Conservation (phyloP, 2,888 invertebrate genomes). For the Mimachlamys varia region DNA sequence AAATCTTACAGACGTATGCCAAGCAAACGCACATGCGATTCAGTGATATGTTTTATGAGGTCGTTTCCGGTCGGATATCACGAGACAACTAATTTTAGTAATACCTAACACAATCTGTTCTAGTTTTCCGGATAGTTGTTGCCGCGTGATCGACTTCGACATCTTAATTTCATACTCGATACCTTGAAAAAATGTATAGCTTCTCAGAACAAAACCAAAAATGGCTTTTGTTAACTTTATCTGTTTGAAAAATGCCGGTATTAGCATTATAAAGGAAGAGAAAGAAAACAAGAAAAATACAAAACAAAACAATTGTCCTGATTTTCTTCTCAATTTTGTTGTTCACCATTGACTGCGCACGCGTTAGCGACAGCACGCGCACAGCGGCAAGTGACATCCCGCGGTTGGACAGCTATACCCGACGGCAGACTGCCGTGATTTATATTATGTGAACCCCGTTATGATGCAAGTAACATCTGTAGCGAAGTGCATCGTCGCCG, state of each 20-base stretch:
- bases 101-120: conserved; percentile 18
- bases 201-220: not conserved
- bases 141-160: not conserved
- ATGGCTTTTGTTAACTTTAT: not conserved
- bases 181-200: not conserved
- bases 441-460: not conserved
- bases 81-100: not conserved
- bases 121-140: conserved; percentile 7
- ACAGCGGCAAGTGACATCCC: not conserved
- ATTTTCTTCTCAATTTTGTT: conserved; percentile 17
- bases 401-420: not conserved
- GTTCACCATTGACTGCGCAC: not conserved
- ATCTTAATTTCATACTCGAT: not conserved
- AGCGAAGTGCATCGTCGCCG: not conserved
- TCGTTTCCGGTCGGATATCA: conserved; percentile 30
- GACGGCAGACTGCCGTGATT: not conserved
- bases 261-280: not conserved
- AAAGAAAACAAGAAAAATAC: not conserved
- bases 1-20: not conserved
- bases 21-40: not conserved
- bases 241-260: not conserved
- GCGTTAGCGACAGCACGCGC: not conserved
- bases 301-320: not conserved
- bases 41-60: not conserved
- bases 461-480: not conserved